Evolutionary conservation across 2,113 vertebrate species (phyloP), one percentile per base, ranked within the genome.

Genomic region (Dinomys branickii): DNA sequence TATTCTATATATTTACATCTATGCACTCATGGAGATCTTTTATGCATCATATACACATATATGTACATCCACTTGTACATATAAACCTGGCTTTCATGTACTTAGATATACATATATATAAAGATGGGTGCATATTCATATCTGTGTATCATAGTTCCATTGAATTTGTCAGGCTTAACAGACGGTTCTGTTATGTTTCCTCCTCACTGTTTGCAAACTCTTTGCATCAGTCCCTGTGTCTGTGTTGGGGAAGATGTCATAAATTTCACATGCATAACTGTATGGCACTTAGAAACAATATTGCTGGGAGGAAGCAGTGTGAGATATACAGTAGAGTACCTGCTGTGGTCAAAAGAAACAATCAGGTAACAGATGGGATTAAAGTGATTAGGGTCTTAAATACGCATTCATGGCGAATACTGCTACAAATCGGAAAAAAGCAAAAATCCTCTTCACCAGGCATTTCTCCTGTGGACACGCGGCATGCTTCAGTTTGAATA

Each of bases 401-500:
- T 38, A 89, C 28, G 63, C 61, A 38, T 78, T 95, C 96, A 85
- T 52, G 86, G 61, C 80, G 81, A 85, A 35, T 41, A 41, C 38
- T 35, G 75, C 67, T 54, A 52, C 96, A 95, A 80, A 94, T 78
- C 17, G 47, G 92, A 95, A 75, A 61, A 67, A 88, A 93, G 67
- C 90, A 78, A 35, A 83, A 91, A 87, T 47, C 47, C 50, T 95
- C 33, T 91, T 97, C 94, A 90, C 91, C 67, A 97, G 96, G 77
- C 86, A 81, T 96, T 97, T 96, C 96, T 95, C 98, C 73, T 95
- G 92, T 16, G 20, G 87, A 58, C 58, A 94, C 0, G 0, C 11
- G 80, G 26, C 61, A 28, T 38, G 94, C 86, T 96, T 97, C 97
- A 95, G 84, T 98, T 95, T 97, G 95, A 98, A 88, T 24, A 98